phyloP scores from a whole-genome alignment of 2,797 vertebrate species.

The Phoxinus dragarum region DNA sequence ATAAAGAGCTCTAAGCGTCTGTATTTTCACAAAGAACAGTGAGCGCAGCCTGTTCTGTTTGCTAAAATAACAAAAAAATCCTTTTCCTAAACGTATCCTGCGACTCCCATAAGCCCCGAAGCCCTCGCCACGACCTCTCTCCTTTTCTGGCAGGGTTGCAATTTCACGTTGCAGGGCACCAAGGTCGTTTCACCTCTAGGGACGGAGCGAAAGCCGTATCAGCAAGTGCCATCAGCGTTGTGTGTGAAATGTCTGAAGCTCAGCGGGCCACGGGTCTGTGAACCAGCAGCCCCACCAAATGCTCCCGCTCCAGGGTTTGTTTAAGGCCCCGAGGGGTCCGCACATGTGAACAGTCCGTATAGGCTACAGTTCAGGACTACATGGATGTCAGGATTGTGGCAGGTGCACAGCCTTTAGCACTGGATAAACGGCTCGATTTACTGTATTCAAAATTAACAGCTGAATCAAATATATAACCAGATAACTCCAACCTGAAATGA shows the following conservation, averaged over 20 bases:
- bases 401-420: background rate
- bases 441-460: background rate
- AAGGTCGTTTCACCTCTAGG: constrained; percentile 15
- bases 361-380: background rate
- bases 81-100: background rate
- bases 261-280: background rate
- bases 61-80: background rate
- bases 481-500: background rate
- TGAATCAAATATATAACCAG: background rate
- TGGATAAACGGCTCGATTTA: background rate
- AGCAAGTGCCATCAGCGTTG: background rate
- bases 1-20: background rate
- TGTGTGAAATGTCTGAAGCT: constrained; percentile 17
- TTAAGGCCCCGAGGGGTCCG: background rate
- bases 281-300: background rate
- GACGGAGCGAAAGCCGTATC: background rate
- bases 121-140: background rate
- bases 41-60: background rate
- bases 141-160: background rate
- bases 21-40: background rate
- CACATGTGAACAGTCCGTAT: background rate
- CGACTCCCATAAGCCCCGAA: background rate
- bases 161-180: background rate
- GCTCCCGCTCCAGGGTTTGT: constrained; percentile 1
- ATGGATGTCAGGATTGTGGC: background rate